Base-by-base conservation (phyloP, 2,797 vertebrate species). In the Notolepis coatsorum region DNA sequence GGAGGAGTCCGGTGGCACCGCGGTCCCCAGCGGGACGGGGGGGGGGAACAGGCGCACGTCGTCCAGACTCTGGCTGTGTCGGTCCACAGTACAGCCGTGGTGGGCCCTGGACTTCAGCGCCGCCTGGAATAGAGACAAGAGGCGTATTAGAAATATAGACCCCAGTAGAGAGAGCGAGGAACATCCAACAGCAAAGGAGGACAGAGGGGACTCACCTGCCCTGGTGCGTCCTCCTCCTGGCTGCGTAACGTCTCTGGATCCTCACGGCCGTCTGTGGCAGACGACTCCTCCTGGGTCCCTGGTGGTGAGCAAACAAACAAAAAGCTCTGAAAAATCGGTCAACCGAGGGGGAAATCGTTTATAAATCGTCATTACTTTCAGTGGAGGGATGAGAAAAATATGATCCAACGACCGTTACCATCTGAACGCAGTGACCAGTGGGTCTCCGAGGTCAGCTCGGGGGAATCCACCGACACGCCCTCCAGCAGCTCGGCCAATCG, bases 21-120 rank as follows among this genome's bases (percentile, higher is more conserved):
- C 67, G 5, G 77, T 81, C 27, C 84, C 85, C 0, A 92, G 71
- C 0, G 89, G 88, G 0, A 61, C 63, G 0, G 80, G 84, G 50
- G 84, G 85, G 20, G 92, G 88, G 54, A 90, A 80, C 2, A 88
- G 79, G 43, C 87, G 87, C 2, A 93, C 58, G 23, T 94, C 92
- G 30, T 95, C 92, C 63, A 94, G 85, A 73, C 94, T 94, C 71
- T 89, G 90, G 79, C 93, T 93, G 76, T 93, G 92, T 4, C 83
- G 84, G 43, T 96, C 93, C 0, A 80, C 71, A n/a, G n/a, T n/a
- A 8, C 77, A 67, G 49, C 76, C 48, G 1, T 86, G 54, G 8
- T 56, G 83, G 0, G 51, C 23, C 65, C 68, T 89, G 17, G 84
- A 79, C 46, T 77, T 89, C 45, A 73, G 52, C 33, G 75, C 68